Conservation (phyloP, 2,797 vertebrate genomes). For the Oreochromis mossambicus region DNA sequence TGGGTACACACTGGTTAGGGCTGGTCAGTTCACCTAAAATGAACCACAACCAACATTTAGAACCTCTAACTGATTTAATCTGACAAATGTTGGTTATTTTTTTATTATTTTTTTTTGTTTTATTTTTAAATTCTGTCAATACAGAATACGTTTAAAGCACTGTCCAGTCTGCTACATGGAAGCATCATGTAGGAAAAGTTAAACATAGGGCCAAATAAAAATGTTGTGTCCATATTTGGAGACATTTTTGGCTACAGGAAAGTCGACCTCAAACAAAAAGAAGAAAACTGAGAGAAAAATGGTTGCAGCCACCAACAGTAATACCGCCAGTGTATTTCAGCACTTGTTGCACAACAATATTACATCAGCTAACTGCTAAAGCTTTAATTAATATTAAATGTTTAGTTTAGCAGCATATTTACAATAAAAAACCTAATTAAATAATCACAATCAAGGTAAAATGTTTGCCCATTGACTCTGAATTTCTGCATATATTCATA, state of each 20-base stretch:
- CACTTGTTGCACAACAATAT: neutral
- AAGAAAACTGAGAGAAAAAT: neutral
- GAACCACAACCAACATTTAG: neutral
- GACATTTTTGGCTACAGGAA: neutral
- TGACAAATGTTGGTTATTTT: neutral
- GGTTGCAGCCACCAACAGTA: no score
- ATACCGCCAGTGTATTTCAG: neutral
- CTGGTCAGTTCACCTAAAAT: neutral
- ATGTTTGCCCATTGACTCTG: neutral
- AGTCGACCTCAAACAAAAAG: neutral
- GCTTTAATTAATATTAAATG: neutral
- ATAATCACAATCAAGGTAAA: neutral
- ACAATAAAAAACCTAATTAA: neutral
- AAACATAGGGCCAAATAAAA: neutral
- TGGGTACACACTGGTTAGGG: neutral
- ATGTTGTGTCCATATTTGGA: neutral
- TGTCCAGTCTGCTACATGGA: neutral
- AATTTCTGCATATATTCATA: neutral
- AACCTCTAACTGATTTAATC: neutral
- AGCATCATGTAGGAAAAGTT: neutral
- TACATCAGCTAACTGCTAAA: neutral
- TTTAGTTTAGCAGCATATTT: neutral
- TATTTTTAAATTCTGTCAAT: neutral
- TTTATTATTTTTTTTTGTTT: fast-evolving
- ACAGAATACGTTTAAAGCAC: fast-evolving